Percentiles rank a stretch among this genome's conserved stretches.
phyloP scores from a whole-genome alignment of 2,888 invertebrate species.

The Hemaris fuciformis region DNA sequence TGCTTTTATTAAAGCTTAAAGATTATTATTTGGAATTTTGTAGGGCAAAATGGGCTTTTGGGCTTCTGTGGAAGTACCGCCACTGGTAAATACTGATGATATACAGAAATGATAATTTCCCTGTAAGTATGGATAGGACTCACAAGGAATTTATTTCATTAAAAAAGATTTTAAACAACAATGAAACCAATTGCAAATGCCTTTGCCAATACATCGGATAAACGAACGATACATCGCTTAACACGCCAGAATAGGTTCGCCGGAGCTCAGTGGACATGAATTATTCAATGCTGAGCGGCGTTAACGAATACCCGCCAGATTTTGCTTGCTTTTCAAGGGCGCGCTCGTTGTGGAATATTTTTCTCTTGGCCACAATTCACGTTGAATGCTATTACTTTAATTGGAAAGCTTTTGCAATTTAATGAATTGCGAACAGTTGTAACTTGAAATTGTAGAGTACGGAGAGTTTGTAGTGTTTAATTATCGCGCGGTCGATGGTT shows the following conservation, averaged over 20 bases:
- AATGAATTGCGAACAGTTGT: background rate
- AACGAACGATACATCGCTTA: slow-evolving; percentile 2
- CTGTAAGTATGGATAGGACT: too few relatives aligned
- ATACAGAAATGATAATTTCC: background rate
- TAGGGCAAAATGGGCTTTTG: too few relatives aligned
- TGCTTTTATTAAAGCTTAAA: too few relatives aligned
- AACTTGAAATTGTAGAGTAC: background rate
- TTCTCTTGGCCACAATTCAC: slow-evolving; percentile 9
- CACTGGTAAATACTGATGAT: too few relatives aligned
- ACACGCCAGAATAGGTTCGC: slow-evolving; percentile 30
- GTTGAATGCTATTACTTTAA: slow-evolving; percentile 10
- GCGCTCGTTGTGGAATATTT: slow-evolving; percentile 31
- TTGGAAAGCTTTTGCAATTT: slow-evolving; percentile 7
- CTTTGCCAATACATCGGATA: background rate
- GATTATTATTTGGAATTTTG: too few relatives aligned
- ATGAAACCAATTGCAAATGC: slow-evolving; percentile 13
- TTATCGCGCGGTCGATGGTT: background rate
- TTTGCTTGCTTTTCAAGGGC: slow-evolving; percentile 48
- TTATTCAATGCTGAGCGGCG: slow-evolving; percentile 51
- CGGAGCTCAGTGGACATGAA: slow-evolving; percentile 40
- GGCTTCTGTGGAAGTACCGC: too few relatives aligned
- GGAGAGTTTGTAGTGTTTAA: background rate
- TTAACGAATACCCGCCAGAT: slow-evolving; percentile 49
- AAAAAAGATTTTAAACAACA: too few relatives aligned
- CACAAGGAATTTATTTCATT: too few relatives aligned